Conservation (phyloP, 2,888 invertebrate genomes). For the Trissolcus brochymenae region DNA sequence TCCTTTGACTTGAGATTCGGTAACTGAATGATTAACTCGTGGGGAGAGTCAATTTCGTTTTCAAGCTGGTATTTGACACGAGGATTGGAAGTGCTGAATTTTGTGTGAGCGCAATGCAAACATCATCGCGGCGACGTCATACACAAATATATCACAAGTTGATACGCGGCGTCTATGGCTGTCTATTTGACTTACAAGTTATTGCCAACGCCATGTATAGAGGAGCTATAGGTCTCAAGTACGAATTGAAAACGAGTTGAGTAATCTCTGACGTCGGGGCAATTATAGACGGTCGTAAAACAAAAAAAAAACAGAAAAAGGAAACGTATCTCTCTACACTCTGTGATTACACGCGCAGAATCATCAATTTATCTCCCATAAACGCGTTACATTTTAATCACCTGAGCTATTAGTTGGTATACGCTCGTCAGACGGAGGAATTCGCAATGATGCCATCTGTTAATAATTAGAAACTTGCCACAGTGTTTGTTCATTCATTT, state of each 20-base stretch:
- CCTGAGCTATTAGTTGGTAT: constrained; percentile 21
- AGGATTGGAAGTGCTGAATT: constrained; percentile 6
- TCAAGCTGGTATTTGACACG: constrained; percentile 8
- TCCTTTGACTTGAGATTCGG: no score
- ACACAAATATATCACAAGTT: constrained; percentile 12
- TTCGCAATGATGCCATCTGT: constrained; percentile 12
- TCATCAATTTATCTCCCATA: constrained; percentile 12
- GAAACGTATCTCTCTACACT: constrained; percentile 1
- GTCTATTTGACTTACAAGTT: constrained; percentile 14
- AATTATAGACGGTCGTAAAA: not conserved
- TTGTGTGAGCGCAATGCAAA: constrained; percentile 14
- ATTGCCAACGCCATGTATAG: constrained; percentile 25
- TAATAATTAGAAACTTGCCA: constrained; percentile 19
- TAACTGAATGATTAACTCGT: no score
- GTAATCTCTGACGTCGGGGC: constrained; percentile 8
- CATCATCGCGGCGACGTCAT: constrained; percentile 11
- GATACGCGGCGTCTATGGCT: constrained; percentile 14
- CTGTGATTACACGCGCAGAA: constrained; percentile 17
- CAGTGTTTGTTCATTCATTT: constrained; percentile 1
- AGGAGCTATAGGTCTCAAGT: not conserved
- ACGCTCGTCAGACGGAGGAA: constrained; percentile 7
- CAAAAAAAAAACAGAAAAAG: constrained; percentile 13
- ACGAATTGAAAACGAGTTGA: not conserved
- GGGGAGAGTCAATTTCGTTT: no score
- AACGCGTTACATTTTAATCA: constrained; percentile 41